phyloP scores from a whole-genome alignment of 2,113 vertebrate genomes.

The Chloropsis hardwickii region DNA sequence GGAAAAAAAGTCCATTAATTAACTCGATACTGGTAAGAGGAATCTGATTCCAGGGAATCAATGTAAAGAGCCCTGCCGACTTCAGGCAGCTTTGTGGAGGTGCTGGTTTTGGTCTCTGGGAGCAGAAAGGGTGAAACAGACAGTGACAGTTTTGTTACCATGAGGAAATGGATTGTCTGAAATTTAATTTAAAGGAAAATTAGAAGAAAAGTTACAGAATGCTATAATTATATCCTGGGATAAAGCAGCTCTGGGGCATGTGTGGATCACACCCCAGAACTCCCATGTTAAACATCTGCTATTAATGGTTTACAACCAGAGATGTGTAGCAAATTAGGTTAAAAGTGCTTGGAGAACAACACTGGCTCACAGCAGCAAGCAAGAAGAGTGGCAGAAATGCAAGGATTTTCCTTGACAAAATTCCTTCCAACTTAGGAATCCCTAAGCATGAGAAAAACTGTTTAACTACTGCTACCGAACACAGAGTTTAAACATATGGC shows the following conservation, averaged over 20 bases:
- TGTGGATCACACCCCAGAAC: neutral
- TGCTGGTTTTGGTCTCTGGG: neutral
- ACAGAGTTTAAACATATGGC: neutral
- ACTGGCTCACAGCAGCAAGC: neutral
- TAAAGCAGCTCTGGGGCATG: neutral
- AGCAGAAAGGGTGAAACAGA: neutral
- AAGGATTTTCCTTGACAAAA: neutral
- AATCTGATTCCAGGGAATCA: neutral
- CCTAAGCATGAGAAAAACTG: neutral
- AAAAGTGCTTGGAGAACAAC: neutral
- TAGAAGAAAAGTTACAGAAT: neutral
- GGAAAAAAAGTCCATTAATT: rapidly evolving
- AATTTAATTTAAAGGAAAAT: neutral
- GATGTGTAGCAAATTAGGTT: neutral
- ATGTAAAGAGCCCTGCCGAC: neutral
- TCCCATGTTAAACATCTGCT: neutral
- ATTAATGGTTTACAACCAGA: neutral
- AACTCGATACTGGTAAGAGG: neutral
- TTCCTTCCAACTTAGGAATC: neutral
- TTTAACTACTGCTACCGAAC: neutral
- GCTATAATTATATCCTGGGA: neutral
- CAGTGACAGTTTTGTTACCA: neutral
- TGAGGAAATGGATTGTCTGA: neutral
- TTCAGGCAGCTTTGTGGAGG: neutral
- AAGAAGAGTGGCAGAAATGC: neutral